Evolutionary conservation across 2,888 invertebrate species (phyloP), one percentile per base, ranked within the genome.

Genomic region (Scaptomyza parva): DNA sequence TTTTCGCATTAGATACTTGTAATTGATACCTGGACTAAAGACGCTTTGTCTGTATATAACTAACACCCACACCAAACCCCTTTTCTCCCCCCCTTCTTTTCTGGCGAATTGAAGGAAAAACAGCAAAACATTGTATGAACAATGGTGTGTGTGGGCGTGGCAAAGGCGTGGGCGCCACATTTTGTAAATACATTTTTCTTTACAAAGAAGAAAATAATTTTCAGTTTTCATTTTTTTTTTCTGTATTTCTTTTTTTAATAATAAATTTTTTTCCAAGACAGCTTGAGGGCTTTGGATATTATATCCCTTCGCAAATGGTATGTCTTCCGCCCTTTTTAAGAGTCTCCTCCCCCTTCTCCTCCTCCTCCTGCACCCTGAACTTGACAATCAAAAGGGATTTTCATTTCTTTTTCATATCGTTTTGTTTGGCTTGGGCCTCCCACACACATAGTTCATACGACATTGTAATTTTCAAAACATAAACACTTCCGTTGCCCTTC

Each of bases 341-440:
- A n/a, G n/a, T n/a, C n/a, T n/a, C n/a, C n/a, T n/a, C n/a, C n/a
- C n/a, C n/a, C n/a, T n/a, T n/a, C n/a, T n/a, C n/a, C n/a, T n/a
- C n/a, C 39, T 11, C 14, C 40, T 58, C 11, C 35, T 24, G 12
- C 50, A 22, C 22, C 30, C 75, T 84, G 83, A 84, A 84, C 83
- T 84, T 84, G 83, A 87, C 88, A 84, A 77, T 79, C 83, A 71
- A 70, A 84, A 72, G 79, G 74, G 86, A 85, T 87, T 83, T 82
- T 72, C 73, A 48, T 80, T 71, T 65, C 59, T 63, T 70, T 70
- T 76, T 67, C 59, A 58, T 48, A 22, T 55, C 33, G 30, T 47
- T 55, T 51, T 52, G 20, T 54, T 72, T 50, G 48, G 47, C 37
- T 52, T 35, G 35, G n/a, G n/a, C 45, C 50, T n/a, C 54, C 68